Conservation (phyloP, 2,888 invertebrate genomes). For the Unio pictorum region DNA sequence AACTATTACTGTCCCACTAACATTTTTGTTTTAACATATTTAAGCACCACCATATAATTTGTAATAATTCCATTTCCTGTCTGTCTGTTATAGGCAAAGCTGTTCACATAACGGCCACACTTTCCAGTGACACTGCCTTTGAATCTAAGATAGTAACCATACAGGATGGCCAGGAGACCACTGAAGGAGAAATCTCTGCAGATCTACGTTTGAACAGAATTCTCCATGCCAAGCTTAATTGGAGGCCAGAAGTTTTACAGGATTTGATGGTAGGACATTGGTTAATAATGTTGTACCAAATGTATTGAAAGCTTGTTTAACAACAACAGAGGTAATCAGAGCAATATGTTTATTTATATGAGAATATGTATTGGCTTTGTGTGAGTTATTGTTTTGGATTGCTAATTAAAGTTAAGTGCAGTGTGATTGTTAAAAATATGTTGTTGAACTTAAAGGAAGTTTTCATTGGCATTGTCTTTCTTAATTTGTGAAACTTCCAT, state of each 20-base stretch:
- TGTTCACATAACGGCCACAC: constrained; percentile 46
- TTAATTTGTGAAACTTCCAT: no score
- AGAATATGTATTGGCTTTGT: no score
- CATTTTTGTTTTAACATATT: not conserved
- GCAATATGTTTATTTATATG: no score
- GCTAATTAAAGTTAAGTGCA: no score
- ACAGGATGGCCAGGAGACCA: constrained; percentile 17
- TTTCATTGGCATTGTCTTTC: no score
- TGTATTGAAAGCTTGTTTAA: no score
- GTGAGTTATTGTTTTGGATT: no score
- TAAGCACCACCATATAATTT: not conserved
- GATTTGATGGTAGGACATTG: constrained; percentile 41
- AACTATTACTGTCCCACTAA: no score
- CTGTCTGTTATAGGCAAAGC: constrained; percentile 18
- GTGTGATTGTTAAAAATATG: no score
- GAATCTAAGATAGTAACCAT: constrained; percentile 40
- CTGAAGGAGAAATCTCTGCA: constrained; percentile 43
- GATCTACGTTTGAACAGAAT: constrained; percentile 42
- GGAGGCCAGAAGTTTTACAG: constrained; percentile 47
- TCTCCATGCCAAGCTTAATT: constrained; percentile 49
- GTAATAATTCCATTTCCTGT: not conserved
- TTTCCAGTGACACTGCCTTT: constrained; percentile 46
- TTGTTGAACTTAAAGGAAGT: no score
- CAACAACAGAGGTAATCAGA: no score
- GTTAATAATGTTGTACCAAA: no score